Percentiles rank a stretch among this genome's conserved stretches.
phyloP scores from a whole-genome alignment of 2,797 vertebrate genomes.

The Anguilla megastoma region DNA sequence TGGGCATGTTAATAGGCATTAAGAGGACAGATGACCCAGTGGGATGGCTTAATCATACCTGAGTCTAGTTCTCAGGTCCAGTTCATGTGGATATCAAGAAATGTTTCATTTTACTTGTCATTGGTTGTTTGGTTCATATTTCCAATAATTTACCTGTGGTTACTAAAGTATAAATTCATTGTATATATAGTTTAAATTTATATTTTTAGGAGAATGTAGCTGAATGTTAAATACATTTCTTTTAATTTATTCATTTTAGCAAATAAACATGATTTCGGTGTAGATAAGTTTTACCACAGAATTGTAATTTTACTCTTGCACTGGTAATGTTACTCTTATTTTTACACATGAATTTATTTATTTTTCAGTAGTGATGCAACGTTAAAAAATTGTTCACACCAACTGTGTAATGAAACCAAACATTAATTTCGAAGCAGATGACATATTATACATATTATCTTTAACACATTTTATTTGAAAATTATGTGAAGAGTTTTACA shows the following conservation, averaged over 20 bases:
- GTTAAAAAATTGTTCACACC: no score
- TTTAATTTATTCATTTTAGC: background rate
- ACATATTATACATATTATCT: background rate
- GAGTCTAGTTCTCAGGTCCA: constrained; percentile 18
- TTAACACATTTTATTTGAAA: background rate
- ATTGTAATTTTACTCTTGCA: background rate
- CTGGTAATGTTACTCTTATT: background rate
- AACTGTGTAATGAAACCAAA: background rate
- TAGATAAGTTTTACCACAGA: background rate
- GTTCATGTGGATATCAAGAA: background rate
- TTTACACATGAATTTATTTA: background rate
- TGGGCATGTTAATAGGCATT: constrained; percentile 49
- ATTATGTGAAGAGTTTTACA: background rate
- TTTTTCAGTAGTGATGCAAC: background rate
- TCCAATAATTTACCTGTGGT: background rate
- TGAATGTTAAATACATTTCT: background rate
- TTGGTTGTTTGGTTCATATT: background rate
- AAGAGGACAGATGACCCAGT: constrained; percentile 48
- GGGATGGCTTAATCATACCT: constrained; percentile 56
- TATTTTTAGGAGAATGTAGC: background rate
- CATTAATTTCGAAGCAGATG: background rate
- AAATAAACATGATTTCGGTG: background rate
- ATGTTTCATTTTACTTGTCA: background rate
- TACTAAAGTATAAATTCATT: background rate
- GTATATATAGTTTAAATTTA: background rate